Evolutionary conservation across 2,797 vertebrate species (phyloP), one percentile per base, ranked within the genome.

Genomic region (Smutsia gigantea): DNA sequence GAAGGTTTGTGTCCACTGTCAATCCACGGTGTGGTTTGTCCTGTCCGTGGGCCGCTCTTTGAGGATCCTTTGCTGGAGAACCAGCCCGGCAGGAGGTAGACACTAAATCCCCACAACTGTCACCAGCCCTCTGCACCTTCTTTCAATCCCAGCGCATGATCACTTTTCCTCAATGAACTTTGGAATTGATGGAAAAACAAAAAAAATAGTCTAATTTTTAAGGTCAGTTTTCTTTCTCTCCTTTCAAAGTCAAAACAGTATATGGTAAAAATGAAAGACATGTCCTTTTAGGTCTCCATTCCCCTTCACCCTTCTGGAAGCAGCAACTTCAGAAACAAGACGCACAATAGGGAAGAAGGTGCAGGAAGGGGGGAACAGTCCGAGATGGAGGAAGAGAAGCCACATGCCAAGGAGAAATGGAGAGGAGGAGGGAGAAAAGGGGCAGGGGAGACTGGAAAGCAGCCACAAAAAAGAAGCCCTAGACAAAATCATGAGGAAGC

Each of bases 201-300:
- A 23, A 64, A 53, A 37, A n/a, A n/a, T n/a, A 55, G 18, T 17
- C 42, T 57, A 84, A 59, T 14, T 64, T 59, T n/a, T 75, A 53
- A 87, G 5, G 12, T 81, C 6, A 74, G n/a, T 74, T 82, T 91
- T 78, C 39, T 9, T 93, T 82, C 34, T 83, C 57, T 42, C 63
- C 89, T 85, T 81, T 57, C 72, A 83, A 93, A 93, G 37, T 95
- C 66, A 51, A 18, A 90, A 68, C 15, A 39, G n/a, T 55, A 89
- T 37, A 49, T 34, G 31, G 8, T 53, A 37, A 89, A 93, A 95
- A 85, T 29, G 19, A 81, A 71, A 71, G 3, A 11, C 7, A 10
- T 23, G 18, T 18, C n/a, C n/a, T 7, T 83, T 59, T 75, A 46
- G 57, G 23, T 57, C 5, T 74, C 17, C 34, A 39, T 57, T 84